These are phyloP conservation scores for Athalia circularis DNA, from an alignment of 2,888 invertebrate species.

Conservation along the genomic window DNA sequence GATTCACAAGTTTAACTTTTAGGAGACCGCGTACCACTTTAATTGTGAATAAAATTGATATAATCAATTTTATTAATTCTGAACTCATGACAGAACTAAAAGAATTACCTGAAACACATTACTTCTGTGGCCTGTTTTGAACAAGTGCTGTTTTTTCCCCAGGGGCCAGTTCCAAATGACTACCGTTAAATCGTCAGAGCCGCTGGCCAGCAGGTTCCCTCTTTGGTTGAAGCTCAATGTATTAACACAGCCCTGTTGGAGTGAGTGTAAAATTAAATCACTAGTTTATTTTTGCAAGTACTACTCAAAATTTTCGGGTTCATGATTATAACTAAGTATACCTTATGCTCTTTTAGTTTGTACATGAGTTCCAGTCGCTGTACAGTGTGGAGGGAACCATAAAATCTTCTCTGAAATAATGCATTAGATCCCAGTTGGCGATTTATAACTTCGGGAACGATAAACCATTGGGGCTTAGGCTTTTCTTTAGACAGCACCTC, in stretches of 20 bases:
- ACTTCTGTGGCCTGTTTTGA: slow-evolving; percentile 88
- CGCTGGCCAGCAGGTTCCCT: slow-evolving; percentile 87
- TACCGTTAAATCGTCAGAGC: slow-evolving; percentile 92
- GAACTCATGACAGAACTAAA: not conserved
- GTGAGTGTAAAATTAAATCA: slow-evolving; percentile 6
- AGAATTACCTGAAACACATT: slow-evolving; percentile 91
- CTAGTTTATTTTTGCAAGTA: not conserved
- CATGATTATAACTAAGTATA: slow-evolving; percentile 46
- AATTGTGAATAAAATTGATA: not conserved
- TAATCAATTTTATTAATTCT: not conserved
- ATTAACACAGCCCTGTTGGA: slow-evolving; percentile 88
- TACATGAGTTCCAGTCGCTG: slow-evolving; percentile 88
- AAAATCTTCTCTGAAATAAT: slow-evolving; percentile 83
- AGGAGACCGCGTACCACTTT: not conserved
- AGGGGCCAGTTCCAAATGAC: slow-evolving; percentile 94
- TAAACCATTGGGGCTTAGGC: slow-evolving; percentile 82
- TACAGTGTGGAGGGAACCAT: slow-evolving; percentile 88
- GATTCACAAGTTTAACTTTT: not conserved
- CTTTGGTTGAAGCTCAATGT: slow-evolving; percentile 91
- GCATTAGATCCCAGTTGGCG: slow-evolving; percentile 80
- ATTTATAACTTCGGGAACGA: slow-evolving; percentile 81
- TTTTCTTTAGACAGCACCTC: slow-evolving; percentile 77
- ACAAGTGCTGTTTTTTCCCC: slow-evolving; percentile 80
- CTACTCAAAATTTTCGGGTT: not conserved
- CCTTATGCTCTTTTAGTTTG: slow-evolving; percentile 84